Evolutionary conservation across 2,888 invertebrate genomes (phyloP).

Genomic region (Orgyia antiqua): DNA sequence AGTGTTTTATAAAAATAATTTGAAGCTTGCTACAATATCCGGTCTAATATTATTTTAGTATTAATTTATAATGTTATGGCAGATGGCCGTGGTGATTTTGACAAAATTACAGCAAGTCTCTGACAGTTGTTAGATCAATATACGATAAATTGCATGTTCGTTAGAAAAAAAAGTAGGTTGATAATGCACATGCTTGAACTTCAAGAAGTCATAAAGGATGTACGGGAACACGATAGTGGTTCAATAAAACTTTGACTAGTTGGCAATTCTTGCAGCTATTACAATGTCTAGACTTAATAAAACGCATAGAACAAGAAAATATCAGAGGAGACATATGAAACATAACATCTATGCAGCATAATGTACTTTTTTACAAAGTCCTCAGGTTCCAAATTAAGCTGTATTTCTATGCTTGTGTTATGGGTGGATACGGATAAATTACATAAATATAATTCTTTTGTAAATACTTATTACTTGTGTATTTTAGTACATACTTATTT

Average conservation of each 20-base stretch:
- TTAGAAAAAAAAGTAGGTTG: constrained; percentile 17
- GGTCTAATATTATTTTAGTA: constrained; percentile 47
- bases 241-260: constrained; percentile 41
- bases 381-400: too few species aligned
- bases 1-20: constrained; percentile 43
- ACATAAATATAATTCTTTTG: too few species aligned
- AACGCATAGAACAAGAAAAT: constrained; percentile 32
- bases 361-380: too few species aligned
- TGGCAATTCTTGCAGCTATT: constrained; percentile 40
- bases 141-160: constrained; percentile 4
- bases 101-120: constrained; percentile 22
- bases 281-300: constrained; percentile 53
- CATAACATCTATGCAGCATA: too few species aligned
- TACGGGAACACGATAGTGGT: constrained; percentile 36
- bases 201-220: constrained; percentile 30
- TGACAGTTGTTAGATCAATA: constrained; percentile 11
- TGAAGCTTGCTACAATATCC: constrained; percentile 58
- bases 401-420: too few species aligned
- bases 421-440: too few species aligned
- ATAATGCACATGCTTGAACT: constrained; percentile 25
- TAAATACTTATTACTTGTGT: too few species aligned
- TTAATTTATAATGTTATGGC: constrained; percentile 55
- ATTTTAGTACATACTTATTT: too few species aligned
- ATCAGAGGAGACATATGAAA: constrained; percentile 24
- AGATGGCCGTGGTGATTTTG: constrained; percentile 53